A percentile compares a stretch with the other conserved stretches of the same genome.
Conservation (phyloP, 2,797 vertebrate species). For the Lophura swinhoii region DNA sequence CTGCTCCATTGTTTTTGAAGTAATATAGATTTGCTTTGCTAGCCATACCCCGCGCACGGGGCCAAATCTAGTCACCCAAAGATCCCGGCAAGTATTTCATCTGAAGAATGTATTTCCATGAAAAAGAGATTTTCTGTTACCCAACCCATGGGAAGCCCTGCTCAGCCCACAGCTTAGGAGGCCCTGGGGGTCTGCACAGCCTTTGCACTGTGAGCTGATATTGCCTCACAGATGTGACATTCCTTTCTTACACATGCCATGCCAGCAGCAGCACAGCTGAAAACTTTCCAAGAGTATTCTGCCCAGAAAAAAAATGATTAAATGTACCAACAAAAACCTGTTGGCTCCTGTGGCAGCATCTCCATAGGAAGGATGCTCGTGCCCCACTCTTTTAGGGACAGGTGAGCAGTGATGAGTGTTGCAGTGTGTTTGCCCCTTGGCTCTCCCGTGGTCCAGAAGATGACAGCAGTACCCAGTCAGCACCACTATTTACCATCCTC, state of each 20-base stretch:
- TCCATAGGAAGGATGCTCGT: neutral
- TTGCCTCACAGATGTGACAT: neutral
- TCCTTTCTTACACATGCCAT: too few relatives aligned
- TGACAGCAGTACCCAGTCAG: neutral
- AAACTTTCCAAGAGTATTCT: too few relatives aligned
- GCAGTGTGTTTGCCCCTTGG: fast-evolving
- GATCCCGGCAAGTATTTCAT: neutral
- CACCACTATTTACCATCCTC: neutral
- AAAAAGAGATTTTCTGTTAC: neutral
- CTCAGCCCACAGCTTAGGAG: neutral
- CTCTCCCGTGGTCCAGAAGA: neutral
- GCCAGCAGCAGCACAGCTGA: neutral
- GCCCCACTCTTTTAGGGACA: neutral
- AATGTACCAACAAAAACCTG: neutral
- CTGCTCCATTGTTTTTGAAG: neutral
- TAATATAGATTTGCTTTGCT: neutral
- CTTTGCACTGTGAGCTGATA: neutral
- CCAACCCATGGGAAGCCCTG: neutral
- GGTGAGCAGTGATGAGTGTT: neutral
- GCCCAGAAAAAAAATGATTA: neutral
- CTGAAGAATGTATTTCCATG: too few relatives aligned
- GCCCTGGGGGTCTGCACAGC: neutral
- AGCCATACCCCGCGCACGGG: fast-evolving
- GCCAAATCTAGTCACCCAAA: neutral
- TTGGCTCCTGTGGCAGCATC: neutral